phyloP scores from a whole-genome alignment of 2,888 invertebrate genomes.

The Ferrisia virgata region DNA sequence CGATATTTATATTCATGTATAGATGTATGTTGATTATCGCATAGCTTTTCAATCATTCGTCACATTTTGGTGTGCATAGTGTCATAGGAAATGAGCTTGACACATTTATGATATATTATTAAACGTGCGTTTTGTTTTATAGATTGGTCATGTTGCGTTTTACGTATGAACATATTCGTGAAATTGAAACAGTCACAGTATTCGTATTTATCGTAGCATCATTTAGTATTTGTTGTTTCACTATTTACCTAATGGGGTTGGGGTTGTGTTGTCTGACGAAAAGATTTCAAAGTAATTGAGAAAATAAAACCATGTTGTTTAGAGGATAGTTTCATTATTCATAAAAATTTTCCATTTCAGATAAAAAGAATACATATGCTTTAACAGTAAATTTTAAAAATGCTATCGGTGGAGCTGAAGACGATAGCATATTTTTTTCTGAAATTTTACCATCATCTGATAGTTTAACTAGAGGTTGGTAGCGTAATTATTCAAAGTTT shows the following conservation, averaged over 20 bases:
- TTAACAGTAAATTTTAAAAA: neutral
- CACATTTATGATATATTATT: neutral
- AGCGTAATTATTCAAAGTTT: neutral
- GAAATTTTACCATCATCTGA: conserved; percentile 40
- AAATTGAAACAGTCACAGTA: neutral
- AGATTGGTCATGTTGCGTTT: conserved; percentile 15
- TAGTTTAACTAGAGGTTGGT: conserved; percentile 29
- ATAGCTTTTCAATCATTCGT: neutral
- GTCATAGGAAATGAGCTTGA: neutral
- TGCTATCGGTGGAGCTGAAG: neutral
- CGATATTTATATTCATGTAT: neutral
- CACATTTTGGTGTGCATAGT: neutral
- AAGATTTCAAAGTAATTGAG: neutral
- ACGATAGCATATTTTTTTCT: conserved; percentile 42
- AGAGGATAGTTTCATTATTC: no score
- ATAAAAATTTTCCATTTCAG: neutral
- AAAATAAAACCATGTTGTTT: no score
- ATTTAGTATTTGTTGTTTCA: neutral
- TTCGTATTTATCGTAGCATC: neutral
- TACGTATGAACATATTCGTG: neutral
- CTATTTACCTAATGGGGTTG: neutral
- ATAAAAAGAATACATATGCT: neutral
- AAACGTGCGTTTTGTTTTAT: neutral
- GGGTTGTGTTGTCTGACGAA: neutral
- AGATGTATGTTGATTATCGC: neutral